Evolutionary conservation across 1,140 invertebrate genomes (phyloP).

Genomic region (Parapsyche elsis): DNA sequence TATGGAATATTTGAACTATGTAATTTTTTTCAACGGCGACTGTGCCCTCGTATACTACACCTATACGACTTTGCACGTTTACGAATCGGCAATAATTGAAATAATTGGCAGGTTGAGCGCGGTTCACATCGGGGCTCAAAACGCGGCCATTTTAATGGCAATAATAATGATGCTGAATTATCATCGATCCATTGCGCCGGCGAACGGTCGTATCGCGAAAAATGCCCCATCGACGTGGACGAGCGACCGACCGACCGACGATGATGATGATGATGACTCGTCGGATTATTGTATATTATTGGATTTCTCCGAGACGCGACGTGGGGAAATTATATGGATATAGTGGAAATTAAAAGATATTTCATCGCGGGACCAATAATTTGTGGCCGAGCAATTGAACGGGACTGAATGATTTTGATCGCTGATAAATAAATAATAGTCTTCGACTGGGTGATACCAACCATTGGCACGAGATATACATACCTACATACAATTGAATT

Average conservation of each 20-base stretch:
- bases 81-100: slow-evolving; percentile 36
- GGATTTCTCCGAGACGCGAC: slow-evolving; percentile 30
- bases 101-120: slow-evolving; percentile 18
- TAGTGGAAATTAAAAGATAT: slow-evolving; percentile 46
- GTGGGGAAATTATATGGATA: slow-evolving; percentile 44
- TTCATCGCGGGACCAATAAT: slow-evolving; percentile 38
- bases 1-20: too few relatives aligned
- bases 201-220: background rate
- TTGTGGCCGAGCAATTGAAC: slow-evolving; percentile 42
- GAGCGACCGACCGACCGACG: slow-evolving; percentile 28
- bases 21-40: background rate
- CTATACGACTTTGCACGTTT: slow-evolving; percentile 37
- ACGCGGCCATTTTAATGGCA: slow-evolving; percentile 36
- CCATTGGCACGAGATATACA: background rate
- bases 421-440: slow-evolving; percentile 47
- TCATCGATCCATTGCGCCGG: slow-evolving; percentile 20
- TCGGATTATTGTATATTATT: slow-evolving; percentile 39
- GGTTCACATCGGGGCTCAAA: slow-evolving; percentile 1
- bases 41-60: background rate
- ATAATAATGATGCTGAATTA: slow-evolving; percentile 34
- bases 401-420: slow-evolving; percentile 47
- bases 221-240: background rate
- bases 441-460: slow-evolving; percentile 4
- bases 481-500: background rate
- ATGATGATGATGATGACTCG: slow-evolving; percentile 39